Conservation (phyloP, 92 coral and sea anemone genomes). For the Pocillopora meandrina region DNA sequence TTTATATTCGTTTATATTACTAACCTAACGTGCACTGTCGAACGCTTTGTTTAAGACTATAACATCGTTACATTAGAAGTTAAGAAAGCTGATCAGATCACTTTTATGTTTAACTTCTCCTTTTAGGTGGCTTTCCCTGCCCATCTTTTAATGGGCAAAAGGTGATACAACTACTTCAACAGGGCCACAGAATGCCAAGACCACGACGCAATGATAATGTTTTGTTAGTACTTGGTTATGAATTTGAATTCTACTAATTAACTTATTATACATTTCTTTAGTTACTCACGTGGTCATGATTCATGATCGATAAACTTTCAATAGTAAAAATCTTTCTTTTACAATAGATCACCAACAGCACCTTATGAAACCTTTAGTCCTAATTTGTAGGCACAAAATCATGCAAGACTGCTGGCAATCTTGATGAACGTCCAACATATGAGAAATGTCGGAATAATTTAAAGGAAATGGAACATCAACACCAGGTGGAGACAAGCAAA, state of each 20-base stretch:
- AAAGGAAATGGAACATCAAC: constrained; percentile 17
- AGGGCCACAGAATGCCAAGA: constrained; percentile 81
- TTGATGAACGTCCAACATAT: constrained; percentile 14
- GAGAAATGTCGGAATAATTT: neutral
- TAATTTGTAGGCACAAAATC: neutral
- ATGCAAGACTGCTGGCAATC: constrained; percentile 23
- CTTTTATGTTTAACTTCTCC: neutral
- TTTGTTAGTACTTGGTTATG: constrained; percentile 43
- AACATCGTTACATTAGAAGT: too few species aligned
- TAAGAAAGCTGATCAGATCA: too few species aligned
- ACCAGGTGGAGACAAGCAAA: neutral
- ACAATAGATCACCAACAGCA: neutral
- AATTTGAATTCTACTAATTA: neutral
- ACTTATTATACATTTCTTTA: neutral
- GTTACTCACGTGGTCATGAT: neutral
- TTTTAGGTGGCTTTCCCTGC: constrained; percentile 74
- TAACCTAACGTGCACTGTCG: too few species aligned
- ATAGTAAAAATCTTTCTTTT: too few species aligned
- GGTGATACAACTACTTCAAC: constrained; percentile 47
- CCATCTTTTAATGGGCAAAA: constrained; percentile 51
- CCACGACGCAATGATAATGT: constrained; percentile 70
- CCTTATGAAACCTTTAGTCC: too few species aligned
- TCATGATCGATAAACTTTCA: neutral
- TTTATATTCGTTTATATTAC: too few species aligned
- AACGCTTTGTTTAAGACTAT: too few species aligned